phyloP scores from a whole-genome alignment of 2,113 vertebrate species.

The Globicephala melas region DNA sequence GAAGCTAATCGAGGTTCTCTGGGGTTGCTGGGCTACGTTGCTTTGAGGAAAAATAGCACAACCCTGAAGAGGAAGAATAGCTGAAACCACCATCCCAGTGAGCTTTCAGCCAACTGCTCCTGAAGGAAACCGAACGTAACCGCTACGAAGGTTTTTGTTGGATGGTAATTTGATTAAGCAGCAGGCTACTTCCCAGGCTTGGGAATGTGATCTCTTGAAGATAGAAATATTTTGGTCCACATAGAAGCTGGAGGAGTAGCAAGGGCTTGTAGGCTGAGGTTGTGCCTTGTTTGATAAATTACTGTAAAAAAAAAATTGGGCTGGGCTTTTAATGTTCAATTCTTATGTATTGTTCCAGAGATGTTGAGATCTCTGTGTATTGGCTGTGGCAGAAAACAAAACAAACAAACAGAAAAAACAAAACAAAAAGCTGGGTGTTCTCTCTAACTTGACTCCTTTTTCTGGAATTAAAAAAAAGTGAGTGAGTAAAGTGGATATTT shows the following conservation, averaged over 20 bases:
- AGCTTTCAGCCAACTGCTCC: slow-evolving; percentile 79
- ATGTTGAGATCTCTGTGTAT: background rate
- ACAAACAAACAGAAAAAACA: background rate
- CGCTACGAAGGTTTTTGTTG: slow-evolving; percentile 79
- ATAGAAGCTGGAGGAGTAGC: background rate
- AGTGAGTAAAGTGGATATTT: background rate
- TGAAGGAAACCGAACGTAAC: slow-evolving; percentile 74
- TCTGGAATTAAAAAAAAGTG: background rate
- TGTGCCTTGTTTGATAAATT: background rate
- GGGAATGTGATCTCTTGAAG: slow-evolving; percentile 32
- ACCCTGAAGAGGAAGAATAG: slow-evolving; percentile 77
- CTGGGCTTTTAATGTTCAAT: background rate
- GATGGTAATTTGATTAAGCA: slow-evolving; percentile 65
- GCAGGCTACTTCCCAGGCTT: slow-evolving; percentile 68
- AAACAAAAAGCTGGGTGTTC: background rate
- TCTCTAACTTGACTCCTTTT: background rate
- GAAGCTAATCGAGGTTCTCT: slow-evolving; percentile 77
- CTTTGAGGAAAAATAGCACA: slow-evolving; percentile 80
- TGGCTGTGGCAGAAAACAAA: background rate
- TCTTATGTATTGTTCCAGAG: slow-evolving; percentile 21
- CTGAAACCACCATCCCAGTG: slow-evolving; percentile 75
- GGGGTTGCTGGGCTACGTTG: slow-evolving; percentile 78
- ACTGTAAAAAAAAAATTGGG: background rate
- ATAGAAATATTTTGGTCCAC: background rate
- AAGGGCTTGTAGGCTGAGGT: background rate